Evolutionary conservation across 2,113 vertebrate species (phyloP), one percentile per base, ranked within the genome.

Genomic region (Noctilio leporinus): DNA sequence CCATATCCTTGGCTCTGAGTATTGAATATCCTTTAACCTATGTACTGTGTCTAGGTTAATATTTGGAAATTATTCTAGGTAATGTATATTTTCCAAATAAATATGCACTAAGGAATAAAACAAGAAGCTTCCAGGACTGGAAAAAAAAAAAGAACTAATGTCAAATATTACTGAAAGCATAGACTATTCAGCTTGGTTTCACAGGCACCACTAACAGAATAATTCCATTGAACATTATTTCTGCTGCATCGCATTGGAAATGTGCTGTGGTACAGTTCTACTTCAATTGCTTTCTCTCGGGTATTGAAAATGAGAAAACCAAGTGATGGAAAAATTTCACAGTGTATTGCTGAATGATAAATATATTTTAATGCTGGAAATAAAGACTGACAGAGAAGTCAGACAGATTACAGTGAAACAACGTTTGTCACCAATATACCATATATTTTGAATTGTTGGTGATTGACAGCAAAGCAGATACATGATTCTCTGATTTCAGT

Each of bases 261-360:
- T 95, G 84, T 87, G 93, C 64, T 96, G 95, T 30, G 49, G n/a
- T 91, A 92, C 69, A 94, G 69, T 89, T 89, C 72, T 94, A 72
- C 2, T 83, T 95, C 80, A 86, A 67, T 93, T 35, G 55, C 5
- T 95, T 96, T 92, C 65, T 93, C 51, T 40, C 1, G 2, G 51
- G 47, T 83, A 95, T 94, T 95, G n/a, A 92, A 38, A 86, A 92
- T 93, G 43, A 72, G 92, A 96, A 97, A 97, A 93, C 47, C 62
- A 91, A 95, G 28, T 96, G 75, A 95, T 86, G 77, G 83, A 22
- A 93, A 83, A 69, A 94, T 70, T 97, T 93, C 73, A 76, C 53
- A 51, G 33, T 49, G 3, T 64, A 64, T 69, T 73, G 40, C 59
- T 95, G 65, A 55, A 91, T 94, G 67, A 95, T 85, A 94, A 90